Base-by-base conservation (phyloP, 1,140 invertebrate species). In the Caenorhabditis remanei region DNA sequence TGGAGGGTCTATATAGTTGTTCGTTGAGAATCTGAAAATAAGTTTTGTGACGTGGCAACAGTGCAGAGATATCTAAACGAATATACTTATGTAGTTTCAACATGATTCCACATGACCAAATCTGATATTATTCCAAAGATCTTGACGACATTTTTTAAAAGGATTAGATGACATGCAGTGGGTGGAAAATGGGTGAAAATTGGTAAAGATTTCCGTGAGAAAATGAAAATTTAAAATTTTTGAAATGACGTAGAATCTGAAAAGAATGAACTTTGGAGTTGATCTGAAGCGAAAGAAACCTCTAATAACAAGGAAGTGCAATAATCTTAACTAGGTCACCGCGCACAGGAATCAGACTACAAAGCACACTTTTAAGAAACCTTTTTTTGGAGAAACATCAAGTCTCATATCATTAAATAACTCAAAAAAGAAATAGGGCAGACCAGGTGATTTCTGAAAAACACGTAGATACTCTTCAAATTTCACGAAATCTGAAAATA, bases 381-480 rank as follows among this genome's bases (percentile, higher is more conserved):
- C 7, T 63, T 63, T 24, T 24, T 40, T 32, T 4, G 8, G 16
- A n/a, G 61, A 24, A 13, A 9, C 24, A 63, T 21, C 11, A 63
- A 40, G 61, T 63, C 32, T 63, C 24, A 32, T 32, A 32, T 0
- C 32, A 63, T 21, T 63, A 21, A 14, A 32, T 53, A 3, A 32
- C 7, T 63, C 21, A 4, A 63, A 14, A 1, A 9, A 32, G 32
- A 32, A 13, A 63, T 32, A 32, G 32, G 32, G 32, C 32, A 32
- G 32, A 63, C 24, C 61, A 63, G 21, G 24, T 63, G 61, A 40
- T 63, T 11, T 63, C 65, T 46, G 13, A 32, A 46, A 71, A 71
- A 43, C 46, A 71, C 65, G 65, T n/a, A 71, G 65, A 71, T 65
- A 65, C 61, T 32, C 32, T 65, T 19, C 65, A 71, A 11, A 53